phyloP scores from a whole-genome alignment of 2,888 invertebrate genomes.

The Parasteatoda lunata region DNA sequence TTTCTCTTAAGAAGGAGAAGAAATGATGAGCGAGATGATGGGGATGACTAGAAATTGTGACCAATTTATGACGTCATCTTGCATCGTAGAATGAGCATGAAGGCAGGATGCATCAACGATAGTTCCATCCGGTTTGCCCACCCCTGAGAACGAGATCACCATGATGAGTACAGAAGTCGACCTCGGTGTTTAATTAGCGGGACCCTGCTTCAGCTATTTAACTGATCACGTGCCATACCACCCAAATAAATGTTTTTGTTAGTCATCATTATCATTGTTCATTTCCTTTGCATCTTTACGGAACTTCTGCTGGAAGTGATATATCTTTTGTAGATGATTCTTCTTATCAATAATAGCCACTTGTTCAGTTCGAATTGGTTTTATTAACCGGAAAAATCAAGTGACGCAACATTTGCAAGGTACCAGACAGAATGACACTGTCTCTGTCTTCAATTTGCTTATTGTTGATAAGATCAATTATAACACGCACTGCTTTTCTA shows the following conservation, averaged over 20 bases:
- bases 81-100: conserved; percentile 42
- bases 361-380: too few relatives aligned
- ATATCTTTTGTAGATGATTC: neutral
- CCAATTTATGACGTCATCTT: conserved; percentile 52
- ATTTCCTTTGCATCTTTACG: conserved; percentile 49
- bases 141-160: conserved; percentile 55
- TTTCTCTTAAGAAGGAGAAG: neutral
- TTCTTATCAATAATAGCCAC: conserved; percentile 11
- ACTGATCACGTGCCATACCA: neutral
- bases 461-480: too few relatives aligned
- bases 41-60: neutral
- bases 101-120: conserved; percentile 63
- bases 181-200: conserved; percentile 50
- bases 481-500: too few relatives aligned
- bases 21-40: neutral
- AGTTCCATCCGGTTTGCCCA: conserved; percentile 54
- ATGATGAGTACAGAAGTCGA: conserved; percentile 36
- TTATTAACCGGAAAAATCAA: too few relatives aligned
- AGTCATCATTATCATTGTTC: conserved; percentile 61
- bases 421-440: too few relatives aligned
- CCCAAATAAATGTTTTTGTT: conserved; percentile 59
- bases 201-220: conserved; percentile 2
- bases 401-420: too few relatives aligned
- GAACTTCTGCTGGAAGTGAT: conserved; percentile 52
- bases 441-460: too few relatives aligned